Evolutionary conservation across 2,888 invertebrate genomes (phyloP).

Genomic region (Lasiommata megera): DNA sequence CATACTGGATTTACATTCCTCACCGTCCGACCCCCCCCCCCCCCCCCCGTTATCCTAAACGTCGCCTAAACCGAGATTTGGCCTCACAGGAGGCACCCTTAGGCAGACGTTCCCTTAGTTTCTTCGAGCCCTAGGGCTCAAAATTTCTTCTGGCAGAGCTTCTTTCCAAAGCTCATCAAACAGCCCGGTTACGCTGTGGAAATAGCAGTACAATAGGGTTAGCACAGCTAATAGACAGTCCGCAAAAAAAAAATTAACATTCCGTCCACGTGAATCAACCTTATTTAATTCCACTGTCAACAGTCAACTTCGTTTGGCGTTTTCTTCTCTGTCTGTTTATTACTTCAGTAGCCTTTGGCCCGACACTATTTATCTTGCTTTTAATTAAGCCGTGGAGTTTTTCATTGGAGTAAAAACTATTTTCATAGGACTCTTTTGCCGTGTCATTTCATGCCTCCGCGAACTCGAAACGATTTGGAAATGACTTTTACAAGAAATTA

Average conservation of each 20-base stretch:
- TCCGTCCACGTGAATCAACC: constrained; percentile 1
- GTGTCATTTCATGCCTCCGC: neutral
- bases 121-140: too few relatives aligned
- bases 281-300: constrained; percentile 22
- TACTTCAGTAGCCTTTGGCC: constrained; percentile 16
- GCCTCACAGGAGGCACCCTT: too few relatives aligned
- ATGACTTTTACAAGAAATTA: neutral
- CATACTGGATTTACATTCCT: too few relatives aligned
- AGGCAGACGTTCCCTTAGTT: too few relatives aligned
- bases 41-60: too few relatives aligned
- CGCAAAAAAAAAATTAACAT: neutral
- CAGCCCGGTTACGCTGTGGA: too few relatives aligned
- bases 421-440: neutral
- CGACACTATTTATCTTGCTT: constrained; percentile 17
- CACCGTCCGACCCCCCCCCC: too few relatives aligned
- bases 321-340: constrained; percentile 21
- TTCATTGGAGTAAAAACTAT: constrained; percentile 6
- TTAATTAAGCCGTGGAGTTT: constrained; percentile 16
- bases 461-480: neutral
- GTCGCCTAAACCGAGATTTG: too few relatives aligned
- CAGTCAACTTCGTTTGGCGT: constrained; percentile 24
- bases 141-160: too few relatives aligned
- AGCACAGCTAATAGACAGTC: too few relatives aligned
- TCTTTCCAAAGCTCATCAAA: too few relatives aligned
- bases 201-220: too few relatives aligned